phyloP scores from a whole-genome alignment of 2,113 vertebrate genomes.

The Callaeas wilsoni region DNA sequence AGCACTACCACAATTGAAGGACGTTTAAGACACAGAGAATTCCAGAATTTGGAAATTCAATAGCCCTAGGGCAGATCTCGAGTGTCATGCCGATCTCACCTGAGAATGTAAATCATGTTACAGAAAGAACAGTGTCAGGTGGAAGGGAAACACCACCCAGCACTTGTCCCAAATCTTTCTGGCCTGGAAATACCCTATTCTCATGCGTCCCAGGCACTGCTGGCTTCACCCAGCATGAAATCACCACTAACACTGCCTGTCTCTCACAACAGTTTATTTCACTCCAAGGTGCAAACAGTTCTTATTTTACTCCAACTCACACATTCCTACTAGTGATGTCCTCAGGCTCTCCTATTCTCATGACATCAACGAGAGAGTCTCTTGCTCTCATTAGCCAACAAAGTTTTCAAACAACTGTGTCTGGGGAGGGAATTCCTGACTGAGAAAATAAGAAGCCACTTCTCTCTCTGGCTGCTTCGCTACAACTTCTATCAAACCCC shows the following conservation, averaged over 20 bases:
- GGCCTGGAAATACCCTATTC: background rate
- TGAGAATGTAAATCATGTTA: background rate
- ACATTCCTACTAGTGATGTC: background rate
- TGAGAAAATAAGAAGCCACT: background rate
- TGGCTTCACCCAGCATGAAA: slow-evolving; percentile 16
- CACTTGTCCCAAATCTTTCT: background rate
- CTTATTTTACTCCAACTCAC: background rate
- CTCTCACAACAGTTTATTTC: background rate
- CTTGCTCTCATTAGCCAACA: background rate
- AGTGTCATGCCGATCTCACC: background rate
- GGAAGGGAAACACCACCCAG: background rate
- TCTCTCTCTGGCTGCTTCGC: background rate
- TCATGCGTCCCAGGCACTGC: background rate
- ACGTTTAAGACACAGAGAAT: background rate
- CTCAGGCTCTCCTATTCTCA: background rate
- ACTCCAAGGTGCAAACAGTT: slow-evolving; percentile 9
- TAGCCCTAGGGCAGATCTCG: background rate
- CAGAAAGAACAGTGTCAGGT: background rate
- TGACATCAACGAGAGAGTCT: background rate
- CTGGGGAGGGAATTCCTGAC: background rate
- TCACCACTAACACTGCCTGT: background rate
- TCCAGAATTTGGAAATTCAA: background rate
- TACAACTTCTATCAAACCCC: background rate
- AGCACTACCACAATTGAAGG: background rate
- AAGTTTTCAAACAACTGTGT: background rate